Conservation (phyloP, 2,888 invertebrate genomes). For the Embidobia sp. region DNA sequence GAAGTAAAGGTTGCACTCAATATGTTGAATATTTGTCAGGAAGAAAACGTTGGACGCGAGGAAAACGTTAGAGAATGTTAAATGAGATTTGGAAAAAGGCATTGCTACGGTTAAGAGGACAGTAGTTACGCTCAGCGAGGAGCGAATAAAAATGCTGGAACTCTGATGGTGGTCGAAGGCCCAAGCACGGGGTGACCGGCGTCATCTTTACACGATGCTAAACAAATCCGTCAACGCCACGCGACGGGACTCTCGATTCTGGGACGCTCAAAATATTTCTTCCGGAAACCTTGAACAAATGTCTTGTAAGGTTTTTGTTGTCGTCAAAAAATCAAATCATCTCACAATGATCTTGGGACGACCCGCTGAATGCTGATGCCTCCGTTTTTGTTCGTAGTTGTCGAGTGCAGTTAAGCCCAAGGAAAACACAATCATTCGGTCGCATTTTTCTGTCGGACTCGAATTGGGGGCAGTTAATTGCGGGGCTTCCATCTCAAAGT, state of each 20-base stretch:
- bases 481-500: no score
- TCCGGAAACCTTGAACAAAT: constrained; percentile 49
- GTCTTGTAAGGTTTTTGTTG: constrained; percentile 43
- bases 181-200: constrained; percentile 24
- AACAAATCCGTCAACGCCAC: constrained; percentile 77
- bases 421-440: constrained; percentile 29
- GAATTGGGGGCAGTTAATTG: constrained; percentile 15
- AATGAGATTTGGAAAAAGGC: constrained; percentile 28
- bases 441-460: constrained; percentile 18
- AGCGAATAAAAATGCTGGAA: constrained; percentile 11
- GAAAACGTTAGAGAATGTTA: no score
- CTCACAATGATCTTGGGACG: constrained; percentile 30
- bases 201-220: constrained; percentile 38
- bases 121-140: constrained; percentile 53
- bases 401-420: constrained; percentile 15
- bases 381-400: constrained; percentile 6
- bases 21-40: no score
- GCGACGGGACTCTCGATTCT: constrained; percentile 72
- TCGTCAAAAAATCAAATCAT: constrained; percentile 40
- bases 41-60: no score
- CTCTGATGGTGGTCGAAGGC: constrained; percentile 32
- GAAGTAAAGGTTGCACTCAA: no score
- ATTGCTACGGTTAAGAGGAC: constrained; percentile 41
- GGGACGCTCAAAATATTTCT: constrained; percentile 57
- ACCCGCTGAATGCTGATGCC: background rate